phyloP scores from a whole-genome alignment of 2,797 vertebrate species.

The Karalla daura region DNA sequence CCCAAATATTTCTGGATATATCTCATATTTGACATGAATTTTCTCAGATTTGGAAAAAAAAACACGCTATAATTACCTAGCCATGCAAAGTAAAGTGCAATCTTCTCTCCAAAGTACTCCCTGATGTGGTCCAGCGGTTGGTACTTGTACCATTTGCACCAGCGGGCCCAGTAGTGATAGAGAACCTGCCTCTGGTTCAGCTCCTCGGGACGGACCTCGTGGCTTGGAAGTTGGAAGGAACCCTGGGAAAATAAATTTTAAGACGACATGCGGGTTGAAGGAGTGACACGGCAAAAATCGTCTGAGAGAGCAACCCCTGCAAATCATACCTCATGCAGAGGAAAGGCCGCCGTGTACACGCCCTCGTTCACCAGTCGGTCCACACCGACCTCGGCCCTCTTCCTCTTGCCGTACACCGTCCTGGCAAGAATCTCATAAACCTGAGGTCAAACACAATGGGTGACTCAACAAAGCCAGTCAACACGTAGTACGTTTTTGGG shows the following conservation, averaged over 20 bases:
- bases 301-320: not conserved
- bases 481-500: not conserved
- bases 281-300: not conserved
- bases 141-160: constrained; percentile 87
- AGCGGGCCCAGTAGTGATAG: constrained; percentile 85
- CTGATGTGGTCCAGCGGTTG: constrained; percentile 87
- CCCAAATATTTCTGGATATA: not conserved
- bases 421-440: constrained; percentile 86
- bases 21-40: not conserved
- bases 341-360: constrained; percentile 82
- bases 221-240: constrained; percentile 74
- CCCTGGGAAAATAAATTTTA: constrained; percentile 73
- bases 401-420: constrained; percentile 83
- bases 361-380: constrained; percentile 84
- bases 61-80: constrained; percentile 70
- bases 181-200: constrained; percentile 85
- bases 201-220: constrained; percentile 72
- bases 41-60: not conserved
- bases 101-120: constrained; percentile 89
- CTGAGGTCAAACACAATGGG: constrained; percentile 60
- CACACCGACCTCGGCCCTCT: constrained; percentile 83
- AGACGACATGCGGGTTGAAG: not conserved
- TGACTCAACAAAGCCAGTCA: not conserved
- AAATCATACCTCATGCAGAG: constrained; percentile 77
- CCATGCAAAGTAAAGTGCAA: constrained; percentile 88